phyloP scores from a whole-genome alignment of 2,888 invertebrate species.

The Orchesella flavescens region DNA sequence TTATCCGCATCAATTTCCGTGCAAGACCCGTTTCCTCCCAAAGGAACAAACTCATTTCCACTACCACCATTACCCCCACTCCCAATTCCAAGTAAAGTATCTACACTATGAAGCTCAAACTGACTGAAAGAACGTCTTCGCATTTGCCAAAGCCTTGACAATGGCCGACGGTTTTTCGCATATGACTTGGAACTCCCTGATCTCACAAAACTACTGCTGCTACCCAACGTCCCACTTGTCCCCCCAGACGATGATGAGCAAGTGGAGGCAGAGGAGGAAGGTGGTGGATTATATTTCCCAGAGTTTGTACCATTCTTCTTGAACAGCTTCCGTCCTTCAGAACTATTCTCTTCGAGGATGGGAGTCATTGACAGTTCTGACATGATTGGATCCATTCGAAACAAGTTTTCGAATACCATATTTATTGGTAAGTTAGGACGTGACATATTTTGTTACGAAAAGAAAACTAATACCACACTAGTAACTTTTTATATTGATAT shows the following conservation, averaged over 20 bases:
- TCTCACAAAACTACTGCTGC: constrained; percentile 60
- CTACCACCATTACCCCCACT: constrained; percentile 8
- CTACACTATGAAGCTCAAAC: constrained; percentile 66
- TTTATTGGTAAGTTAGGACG: constrained; percentile 61
- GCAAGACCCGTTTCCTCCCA: constrained; percentile 62
- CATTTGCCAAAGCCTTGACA: constrained; percentile 70
- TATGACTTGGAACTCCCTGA: constrained; percentile 70
- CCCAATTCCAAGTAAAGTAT: constrained; percentile 41
- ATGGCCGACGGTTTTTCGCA: constrained; percentile 68
- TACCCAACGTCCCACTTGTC: constrained; percentile 17
- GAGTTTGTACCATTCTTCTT: constrained; percentile 65
- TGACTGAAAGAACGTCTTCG: constrained; percentile 68
- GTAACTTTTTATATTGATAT: constrained; percentile 28
- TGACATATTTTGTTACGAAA: constrained; percentile 31
- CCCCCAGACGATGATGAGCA: constrained; percentile 42
- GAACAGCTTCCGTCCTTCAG: constrained; percentile 62
- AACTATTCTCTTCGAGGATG: constrained; percentile 55
- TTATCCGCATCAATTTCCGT: constrained; percentile 67
- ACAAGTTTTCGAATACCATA: constrained; percentile 68
- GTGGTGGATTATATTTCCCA: constrained; percentile 54
- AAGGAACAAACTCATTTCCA: constrained; percentile 52
- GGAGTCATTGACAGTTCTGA: constrained; percentile 60
- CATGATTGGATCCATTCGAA: constrained; percentile 63
- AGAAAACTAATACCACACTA: constrained; percentile 19
- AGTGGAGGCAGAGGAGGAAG: constrained; percentile 28